These are phyloP conservation scores for Sinotaia quadrata DNA, from an alignment of 2,888 invertebrate genomes.

Conservation along the genomic window DNA sequence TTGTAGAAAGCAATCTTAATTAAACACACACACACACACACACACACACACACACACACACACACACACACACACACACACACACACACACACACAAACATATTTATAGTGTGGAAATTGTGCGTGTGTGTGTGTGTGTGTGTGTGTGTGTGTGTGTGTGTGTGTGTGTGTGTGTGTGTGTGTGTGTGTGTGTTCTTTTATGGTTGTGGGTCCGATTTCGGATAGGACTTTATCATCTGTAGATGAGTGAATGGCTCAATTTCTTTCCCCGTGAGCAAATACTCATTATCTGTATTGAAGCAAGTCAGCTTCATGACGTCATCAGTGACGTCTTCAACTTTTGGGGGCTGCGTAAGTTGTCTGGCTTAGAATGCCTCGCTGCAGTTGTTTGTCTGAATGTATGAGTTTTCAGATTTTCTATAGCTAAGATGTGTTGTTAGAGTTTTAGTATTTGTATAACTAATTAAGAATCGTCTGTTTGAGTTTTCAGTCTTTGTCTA, in stretches of 20 bases:
- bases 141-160: not conserved
- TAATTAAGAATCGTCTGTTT: too few relatives aligned
- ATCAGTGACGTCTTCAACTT: conserved; percentile 50
- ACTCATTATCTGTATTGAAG: conserved; percentile 52
- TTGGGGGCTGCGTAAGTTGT: conserved; percentile 55
- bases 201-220: conserved; percentile 49
- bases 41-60: not conserved
- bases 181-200: not conserved
- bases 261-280: conserved; percentile 56
- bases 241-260: conserved; percentile 56
- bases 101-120: not conserved
- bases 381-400: too few relatives aligned
- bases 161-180: not conserved
- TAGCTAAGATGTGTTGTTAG: too few relatives aligned
- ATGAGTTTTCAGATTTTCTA: too few relatives aligned
- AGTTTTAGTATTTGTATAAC: too few relatives aligned
- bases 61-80: not conserved
- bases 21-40: conserved; percentile 1
- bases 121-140: not conserved
- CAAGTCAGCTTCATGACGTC: conserved; percentile 33
- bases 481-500: too few relatives aligned
- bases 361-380: too few relatives aligned
- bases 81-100: not conserved
- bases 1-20: too few relatives aligned
- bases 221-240: conserved; percentile 58